Evolutionary conservation across 2,888 invertebrate species (phyloP), one percentile per base, ranked within the genome.

Genomic region (Homarus gammarus): DNA sequence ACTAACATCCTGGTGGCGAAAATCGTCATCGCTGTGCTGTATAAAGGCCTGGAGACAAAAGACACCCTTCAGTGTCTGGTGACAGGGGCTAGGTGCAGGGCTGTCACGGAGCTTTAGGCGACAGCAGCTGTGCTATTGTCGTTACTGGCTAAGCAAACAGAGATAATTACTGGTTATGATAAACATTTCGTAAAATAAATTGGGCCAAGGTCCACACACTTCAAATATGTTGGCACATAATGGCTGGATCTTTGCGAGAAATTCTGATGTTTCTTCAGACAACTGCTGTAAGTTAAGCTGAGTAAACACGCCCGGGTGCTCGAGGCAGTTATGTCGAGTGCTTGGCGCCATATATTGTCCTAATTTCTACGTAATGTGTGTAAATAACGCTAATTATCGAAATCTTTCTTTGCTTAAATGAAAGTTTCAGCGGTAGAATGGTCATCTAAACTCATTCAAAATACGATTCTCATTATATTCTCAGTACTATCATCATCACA

Each of bases 401-500:
- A 27, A 83, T 49, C 72, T 33, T 72, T 79, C 36, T 36, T 83
- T 83, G 83, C 70, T 49, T 72, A 49, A 72, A 33, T 51, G 44
- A 49, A n/a, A 33, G 51, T 72, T 83, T 49, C 72, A 44, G n/a
- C 72, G 72, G 36, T 49, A 49, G 44, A n/a, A 49, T 36, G 72
- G 72, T 83, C 83, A 72, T 83, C 72, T 82, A 56, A 36, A 75
- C 44, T 40, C 3, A 75, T 75, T 75, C 40, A 40, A 75, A 40
- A 75, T 75, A 75, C 75, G 36, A 75, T 75, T 75, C 36, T 38
- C 75, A 40, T 75, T 75, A 40, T 40, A 27, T 5, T 40, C 22
- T n/a, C 75, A 36, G 15, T 40, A 40, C 40, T 40, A 1, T 75
- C 40, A 36, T 75, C 22, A 75, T 18, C 40, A 75, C n/a, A n/a